phyloP scores from a whole-genome alignment of 1,140 invertebrate species.

The Hypothenemus hampei region DNA sequence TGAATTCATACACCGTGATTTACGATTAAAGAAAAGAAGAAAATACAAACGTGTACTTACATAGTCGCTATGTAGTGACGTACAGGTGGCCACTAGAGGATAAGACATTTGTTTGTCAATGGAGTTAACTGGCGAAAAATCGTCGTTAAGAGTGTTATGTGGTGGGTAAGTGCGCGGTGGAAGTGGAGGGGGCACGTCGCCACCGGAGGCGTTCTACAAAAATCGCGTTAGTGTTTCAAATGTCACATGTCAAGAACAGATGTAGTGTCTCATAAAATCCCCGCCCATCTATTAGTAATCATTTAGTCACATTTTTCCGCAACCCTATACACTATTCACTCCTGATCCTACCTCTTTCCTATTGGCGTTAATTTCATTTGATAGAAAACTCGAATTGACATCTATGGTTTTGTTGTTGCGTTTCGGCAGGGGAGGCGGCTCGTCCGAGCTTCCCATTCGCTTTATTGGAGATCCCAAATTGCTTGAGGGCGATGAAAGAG shows the following conservation, averaged over 20 bases:
- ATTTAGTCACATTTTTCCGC: too few species aligned
- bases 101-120: constrained; percentile 55
- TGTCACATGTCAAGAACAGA: too few species aligned
- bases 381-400: constrained; percentile 16
- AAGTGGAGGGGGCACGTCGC: constrained; percentile 53
- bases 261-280: too few species aligned
- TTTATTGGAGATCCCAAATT: background rate
- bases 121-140: constrained; percentile 51
- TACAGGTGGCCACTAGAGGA: constrained; percentile 50
- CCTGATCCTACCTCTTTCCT: constrained; percentile 11
- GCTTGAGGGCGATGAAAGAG: constrained; percentile 27
- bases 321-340: too few species aligned
- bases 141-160: constrained; percentile 44
- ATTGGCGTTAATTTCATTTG: constrained; percentile 36
- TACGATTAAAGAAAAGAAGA: background rate
- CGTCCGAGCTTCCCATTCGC: constrained; percentile 29
- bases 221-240: too few species aligned
- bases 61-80: constrained; percentile 45
- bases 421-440: constrained; percentile 43
- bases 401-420: constrained; percentile 31
- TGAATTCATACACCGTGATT: too few species aligned
- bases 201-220: constrained; percentile 13
- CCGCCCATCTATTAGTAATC: too few species aligned
- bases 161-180: constrained; percentile 55
- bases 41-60: constrained; percentile 10